These are phyloP conservation scores for Syngnathus rostellatus DNA, from an alignment of 2,797 vertebrate species.

Conservation along the genomic window DNA sequence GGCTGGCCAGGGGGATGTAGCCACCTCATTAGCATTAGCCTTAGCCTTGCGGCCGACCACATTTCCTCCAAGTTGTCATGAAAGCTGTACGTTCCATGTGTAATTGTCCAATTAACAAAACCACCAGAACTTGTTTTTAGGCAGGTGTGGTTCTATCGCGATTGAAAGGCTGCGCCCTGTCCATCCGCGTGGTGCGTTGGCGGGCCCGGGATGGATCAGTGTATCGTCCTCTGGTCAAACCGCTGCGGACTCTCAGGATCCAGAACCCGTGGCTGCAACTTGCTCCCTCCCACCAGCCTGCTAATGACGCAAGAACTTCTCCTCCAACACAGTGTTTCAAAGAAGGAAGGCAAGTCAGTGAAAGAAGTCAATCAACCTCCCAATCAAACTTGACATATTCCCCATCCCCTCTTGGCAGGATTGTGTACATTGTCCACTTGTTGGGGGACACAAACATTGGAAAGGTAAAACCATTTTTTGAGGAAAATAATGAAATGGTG, in stretches of 20 bases:
- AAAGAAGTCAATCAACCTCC: neutral
- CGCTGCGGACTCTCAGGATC: conserved; percentile 61
- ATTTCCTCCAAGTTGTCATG: neutral
- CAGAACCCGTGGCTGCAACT: conserved; percentile 69
- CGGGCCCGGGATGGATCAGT: conserved; percentile 50
- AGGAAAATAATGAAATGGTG: neutral
- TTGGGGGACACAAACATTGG: conserved; percentile 69
- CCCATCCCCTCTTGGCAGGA: conserved; percentile 45
- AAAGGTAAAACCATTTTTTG: conserved; percentile 57
- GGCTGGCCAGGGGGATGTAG: too few relatives aligned
- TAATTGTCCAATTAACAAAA: neutral
- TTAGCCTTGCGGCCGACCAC: too few relatives aligned
- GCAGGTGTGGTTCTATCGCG: conserved; percentile 65
- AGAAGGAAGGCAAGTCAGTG: conserved; percentile 65
- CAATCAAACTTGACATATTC: too few relatives aligned
- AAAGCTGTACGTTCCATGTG: neutral
- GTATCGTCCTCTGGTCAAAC: conserved; percentile 68
- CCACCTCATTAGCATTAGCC: too few relatives aligned
- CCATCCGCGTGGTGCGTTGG: conserved; percentile 67
- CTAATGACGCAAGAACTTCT: conserved; percentile 9
- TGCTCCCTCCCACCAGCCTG: conserved; percentile 11
- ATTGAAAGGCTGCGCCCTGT: conserved; percentile 63
- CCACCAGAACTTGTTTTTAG: conserved; percentile 33
- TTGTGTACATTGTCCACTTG: conserved; percentile 69
- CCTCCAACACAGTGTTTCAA: conserved; percentile 53